Evolutionary conservation across 2,888 invertebrate genomes (phyloP).

Genomic region (Luperina testacea): DNA sequence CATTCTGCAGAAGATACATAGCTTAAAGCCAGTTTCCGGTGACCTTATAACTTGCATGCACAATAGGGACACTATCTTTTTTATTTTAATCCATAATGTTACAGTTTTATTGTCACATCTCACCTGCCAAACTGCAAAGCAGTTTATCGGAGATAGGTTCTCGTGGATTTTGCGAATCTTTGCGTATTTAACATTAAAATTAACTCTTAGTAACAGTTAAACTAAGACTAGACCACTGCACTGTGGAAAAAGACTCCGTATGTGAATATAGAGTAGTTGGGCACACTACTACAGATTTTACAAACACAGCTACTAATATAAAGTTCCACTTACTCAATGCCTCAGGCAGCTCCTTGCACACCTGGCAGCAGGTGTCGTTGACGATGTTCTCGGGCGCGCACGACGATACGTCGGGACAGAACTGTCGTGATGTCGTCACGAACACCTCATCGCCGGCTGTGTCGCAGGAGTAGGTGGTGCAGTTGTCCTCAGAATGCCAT

Average conservation of each 20-base stretch:
- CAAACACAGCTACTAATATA: neutral
- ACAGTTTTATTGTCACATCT: no score
- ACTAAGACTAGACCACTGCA: no score
- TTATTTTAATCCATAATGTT: no score
- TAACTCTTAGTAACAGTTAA: no score
- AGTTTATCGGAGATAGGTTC: no score
- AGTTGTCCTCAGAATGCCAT: constrained; percentile 92
- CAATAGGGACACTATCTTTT: neutral
- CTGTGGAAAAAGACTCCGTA: no score
- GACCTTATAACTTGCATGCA: neutral
- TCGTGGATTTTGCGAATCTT: no score
- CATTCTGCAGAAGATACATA: neutral
- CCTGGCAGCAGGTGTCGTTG: constrained; percentile 92
- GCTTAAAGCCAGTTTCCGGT: neutral
- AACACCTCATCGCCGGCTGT: constrained; percentile 85
- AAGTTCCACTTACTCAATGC: constrained; percentile 81
- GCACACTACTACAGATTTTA: neutral
- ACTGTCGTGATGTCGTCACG: constrained; percentile 86
- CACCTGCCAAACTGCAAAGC: no score
- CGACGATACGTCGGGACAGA: constrained; percentile 91
- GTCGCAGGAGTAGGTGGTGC: constrained; percentile 91
- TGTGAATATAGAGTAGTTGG: no score
- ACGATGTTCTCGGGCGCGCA: constrained; percentile 90
- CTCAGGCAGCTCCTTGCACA: constrained; percentile 90
- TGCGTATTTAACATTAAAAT: no score